These are phyloP conservation scores for Drosophila ambigua DNA, from an alignment of 1,140 invertebrate species.

Conservation along the genomic window DNA sequence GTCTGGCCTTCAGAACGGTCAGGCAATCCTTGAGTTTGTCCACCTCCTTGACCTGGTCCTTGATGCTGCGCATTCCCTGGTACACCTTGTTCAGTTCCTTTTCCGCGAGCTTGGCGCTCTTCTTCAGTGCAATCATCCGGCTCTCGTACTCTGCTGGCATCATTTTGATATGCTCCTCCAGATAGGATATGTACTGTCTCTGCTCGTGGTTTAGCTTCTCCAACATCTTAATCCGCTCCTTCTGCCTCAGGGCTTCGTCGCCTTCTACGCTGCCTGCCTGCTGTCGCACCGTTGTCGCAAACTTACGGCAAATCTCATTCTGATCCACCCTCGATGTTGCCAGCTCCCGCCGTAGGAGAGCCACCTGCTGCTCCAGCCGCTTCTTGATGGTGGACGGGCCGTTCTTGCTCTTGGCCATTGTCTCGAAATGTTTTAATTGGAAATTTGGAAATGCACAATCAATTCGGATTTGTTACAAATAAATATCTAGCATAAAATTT, in stretches of 20 bases:
- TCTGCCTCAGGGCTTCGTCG: background rate
- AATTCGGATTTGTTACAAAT: too few species aligned
- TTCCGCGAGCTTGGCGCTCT: constrained; percentile 38
- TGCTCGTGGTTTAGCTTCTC: constrained; percentile 34
- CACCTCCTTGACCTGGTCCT: constrained; percentile 27
- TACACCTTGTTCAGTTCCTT: constrained; percentile 39
- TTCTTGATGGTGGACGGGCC: constrained; percentile 36
- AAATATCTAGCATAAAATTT: too few species aligned
- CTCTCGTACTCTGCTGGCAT: constrained; percentile 42
- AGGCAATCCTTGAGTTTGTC: constrained; percentile 35
- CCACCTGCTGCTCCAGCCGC: constrained; percentile 27
- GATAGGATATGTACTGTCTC: constrained; percentile 44
- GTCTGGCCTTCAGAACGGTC: constrained; percentile 21
- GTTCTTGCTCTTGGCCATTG: too few species aligned
- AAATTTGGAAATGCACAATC: too few species aligned
- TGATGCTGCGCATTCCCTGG: constrained; percentile 37
- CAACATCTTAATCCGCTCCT: constrained; percentile 13
- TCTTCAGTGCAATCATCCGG: constrained; percentile 48
- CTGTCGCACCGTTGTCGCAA: background rate
- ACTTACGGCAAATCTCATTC: background rate
- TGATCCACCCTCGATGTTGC: background rate
- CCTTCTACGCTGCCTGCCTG: constrained; percentile 8
- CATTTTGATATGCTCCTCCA: constrained; percentile 60
- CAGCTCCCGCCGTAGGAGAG: constrained; percentile 13
- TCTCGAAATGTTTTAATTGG: too few species aligned